Evolutionary conservation across 1,140 invertebrate species (phyloP).

Genomic region (Berghia stephanieae): DNA sequence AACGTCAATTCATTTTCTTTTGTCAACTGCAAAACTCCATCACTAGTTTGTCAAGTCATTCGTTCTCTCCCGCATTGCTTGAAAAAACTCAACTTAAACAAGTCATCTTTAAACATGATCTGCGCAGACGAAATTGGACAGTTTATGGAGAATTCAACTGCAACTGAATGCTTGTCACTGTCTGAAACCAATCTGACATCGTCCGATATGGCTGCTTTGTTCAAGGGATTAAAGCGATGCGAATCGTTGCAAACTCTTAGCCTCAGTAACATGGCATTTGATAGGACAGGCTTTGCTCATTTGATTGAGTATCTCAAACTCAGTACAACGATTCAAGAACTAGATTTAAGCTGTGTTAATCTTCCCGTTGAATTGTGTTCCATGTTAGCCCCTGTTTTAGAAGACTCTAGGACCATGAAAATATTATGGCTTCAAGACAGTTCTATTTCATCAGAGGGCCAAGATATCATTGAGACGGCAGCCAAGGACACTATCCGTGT

Average conservation of each 20-base stretch:
- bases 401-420: constrained; percentile 40
- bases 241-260: constrained; percentile 39
- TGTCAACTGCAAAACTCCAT: constrained; percentile 34
- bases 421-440: constrained; percentile 42
- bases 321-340: constrained; percentile 39
- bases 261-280: constrained; percentile 44
- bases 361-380: constrained; percentile 45
- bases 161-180: constrained; percentile 39
- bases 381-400: constrained; percentile 38
- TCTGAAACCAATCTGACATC: constrained; percentile 40
- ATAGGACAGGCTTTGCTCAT: constrained; percentile 40
- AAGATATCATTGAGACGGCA: not conserved
- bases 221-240: constrained; percentile 49
- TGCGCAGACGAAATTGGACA: constrained; percentile 42
- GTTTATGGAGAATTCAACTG: constrained; percentile 41
- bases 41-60: constrained; percentile 47
- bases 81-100: constrained; percentile 40
- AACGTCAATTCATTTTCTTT: constrained; percentile 42
- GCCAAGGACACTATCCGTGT: not conserved
- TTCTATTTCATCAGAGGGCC: constrained; percentile 41
- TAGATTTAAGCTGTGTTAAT: constrained; percentile 49
- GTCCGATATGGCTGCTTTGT: constrained; percentile 42
- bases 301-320: constrained; percentile 49
- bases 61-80: constrained; percentile 43
- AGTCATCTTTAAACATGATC: constrained; percentile 48